Evolutionary conservation across 2,888 invertebrate genomes (phyloP).

Genomic region (Halocaridina rubra): DNA sequence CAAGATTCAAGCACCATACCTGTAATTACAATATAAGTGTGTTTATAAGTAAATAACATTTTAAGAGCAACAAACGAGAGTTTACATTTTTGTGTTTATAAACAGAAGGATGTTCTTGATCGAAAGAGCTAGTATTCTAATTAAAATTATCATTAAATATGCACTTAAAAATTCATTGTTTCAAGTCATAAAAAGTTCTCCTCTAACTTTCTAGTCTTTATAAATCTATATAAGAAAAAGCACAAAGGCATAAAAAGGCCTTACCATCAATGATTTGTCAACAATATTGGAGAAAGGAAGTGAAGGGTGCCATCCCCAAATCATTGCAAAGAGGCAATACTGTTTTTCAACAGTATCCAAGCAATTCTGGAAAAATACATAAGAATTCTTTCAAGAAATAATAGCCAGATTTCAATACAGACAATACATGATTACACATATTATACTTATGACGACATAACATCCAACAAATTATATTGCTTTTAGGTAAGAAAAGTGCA

Average conservation of each 20-base stretch:
- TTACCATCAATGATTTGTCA: slow-evolving; percentile 32
- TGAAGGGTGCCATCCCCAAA: slow-evolving; percentile 36
- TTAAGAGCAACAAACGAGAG: too few species aligned
- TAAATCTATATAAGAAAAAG: neutral
- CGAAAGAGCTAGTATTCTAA: too few species aligned
- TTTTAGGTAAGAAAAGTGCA: too few species aligned
- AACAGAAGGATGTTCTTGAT: too few species aligned
- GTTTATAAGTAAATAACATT: too few species aligned
- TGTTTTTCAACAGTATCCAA: neutral
- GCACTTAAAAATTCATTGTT: neutral
- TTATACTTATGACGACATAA: too few species aligned
- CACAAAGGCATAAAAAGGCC: neutral
- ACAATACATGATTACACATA: too few species aligned
- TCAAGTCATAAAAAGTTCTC: neutral
- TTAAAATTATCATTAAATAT: neutral
- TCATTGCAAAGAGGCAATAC: slow-evolving; percentile 27
- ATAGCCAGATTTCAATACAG: too few species aligned
- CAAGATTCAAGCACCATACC: slow-evolving; percentile 29
- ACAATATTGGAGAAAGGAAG: slow-evolving; percentile 12
- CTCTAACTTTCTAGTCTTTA: neutral
- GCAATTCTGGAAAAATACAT: neutral
- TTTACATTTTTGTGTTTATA: too few species aligned
- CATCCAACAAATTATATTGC: too few species aligned
- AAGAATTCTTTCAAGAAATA: too few species aligned
- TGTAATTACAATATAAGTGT: too few species aligned